Evolutionary conservation across 2,888 invertebrate genomes (phyloP), one percentile per base, ranked within the genome.

Genomic region (Agriopis aurantiaria): DNA sequence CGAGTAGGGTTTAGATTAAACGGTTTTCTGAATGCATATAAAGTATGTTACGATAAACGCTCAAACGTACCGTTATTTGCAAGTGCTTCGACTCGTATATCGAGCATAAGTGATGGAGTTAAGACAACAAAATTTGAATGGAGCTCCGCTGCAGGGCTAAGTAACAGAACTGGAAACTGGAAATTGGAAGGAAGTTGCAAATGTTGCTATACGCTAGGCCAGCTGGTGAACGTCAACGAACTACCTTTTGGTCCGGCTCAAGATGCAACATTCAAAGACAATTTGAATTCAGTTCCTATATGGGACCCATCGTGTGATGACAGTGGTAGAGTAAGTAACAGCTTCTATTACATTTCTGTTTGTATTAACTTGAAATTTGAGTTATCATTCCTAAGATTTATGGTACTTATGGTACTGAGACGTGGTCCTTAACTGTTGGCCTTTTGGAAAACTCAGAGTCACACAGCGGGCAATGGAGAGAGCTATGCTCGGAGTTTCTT

Each of bases 21-120:
- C n/a, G 65, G 58, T 8, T 74, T 75, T 61, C 55, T 77, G 52
- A 64, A 68, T n/a, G 68, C 60, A 1, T 77, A 75, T n/a, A 68
- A 65, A 17, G 63, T 74, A 0, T 77, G 77, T 70, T 75, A 75
- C 51, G 68, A 68, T 45, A 45, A n/a, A 41, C 58, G 5, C 0
- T 56, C 57, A 46, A 43, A 73, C 12, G 57, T 60, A 33, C 45
- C 17, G 59, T 68, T 65, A 40, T 65, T 2, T 41, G 49, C 45
- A 46, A 55, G 33, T 40, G 14, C 41, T 11, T 23, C 59, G 23
- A 11, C 45, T 7, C 5, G 3, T 3, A 8, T n/a, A 40, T 45
- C 23, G 9, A 46, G 17, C 33, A 23, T 3, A 10, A 68, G 66
- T 11, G 64, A 62, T 51, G 62, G 17, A n/a, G 66, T 67, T 14